Evolutionary conservation across 2,113 vertebrate genomes (phyloP).

Genomic region (Dipodomys ordii): DNA sequence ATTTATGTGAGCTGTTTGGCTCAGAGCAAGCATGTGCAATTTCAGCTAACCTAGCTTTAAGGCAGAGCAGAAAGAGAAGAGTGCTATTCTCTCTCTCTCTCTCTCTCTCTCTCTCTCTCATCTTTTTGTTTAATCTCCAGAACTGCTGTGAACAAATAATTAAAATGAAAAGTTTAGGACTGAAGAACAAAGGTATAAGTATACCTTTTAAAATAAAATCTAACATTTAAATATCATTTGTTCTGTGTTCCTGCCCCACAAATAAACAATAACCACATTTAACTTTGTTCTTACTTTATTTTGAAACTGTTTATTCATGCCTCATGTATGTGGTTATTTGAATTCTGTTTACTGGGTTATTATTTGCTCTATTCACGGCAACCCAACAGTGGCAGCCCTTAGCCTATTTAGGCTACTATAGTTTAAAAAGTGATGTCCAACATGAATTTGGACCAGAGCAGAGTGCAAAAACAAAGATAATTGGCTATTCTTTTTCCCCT

Average conservation of each 20-base stretch:
- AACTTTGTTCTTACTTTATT: background rate
- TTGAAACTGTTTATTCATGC: too few relatives aligned
- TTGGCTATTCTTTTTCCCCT: background rate
- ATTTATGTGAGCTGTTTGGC: background rate
- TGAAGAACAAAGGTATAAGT: conserved; percentile 12
- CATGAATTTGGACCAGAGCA: background rate
- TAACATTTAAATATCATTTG: too few relatives aligned
- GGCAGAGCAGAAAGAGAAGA: background rate
- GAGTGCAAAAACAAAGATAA: background rate
- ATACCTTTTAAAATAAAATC: too few relatives aligned
- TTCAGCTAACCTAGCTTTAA: background rate
- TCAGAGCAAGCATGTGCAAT: background rate
- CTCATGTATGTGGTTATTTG: too few relatives aligned
- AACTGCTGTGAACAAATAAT: background rate
- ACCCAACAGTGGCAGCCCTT: background rate
- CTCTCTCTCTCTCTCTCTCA: background rate
- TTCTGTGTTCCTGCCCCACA: background rate
- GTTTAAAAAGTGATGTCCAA: background rate
- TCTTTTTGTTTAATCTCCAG: conserved; percentile 6
- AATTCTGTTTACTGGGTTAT: too few relatives aligned
- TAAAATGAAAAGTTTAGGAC: conserved; percentile 20
- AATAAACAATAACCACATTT: background rate
- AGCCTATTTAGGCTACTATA: background rate
- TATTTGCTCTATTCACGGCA: background rate
- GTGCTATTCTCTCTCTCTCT: background rate